Evolutionary conservation across 2,888 invertebrate genomes (phyloP), one percentile per base, ranked within the genome.

Genomic region (Drosophila ochracea): DNA sequence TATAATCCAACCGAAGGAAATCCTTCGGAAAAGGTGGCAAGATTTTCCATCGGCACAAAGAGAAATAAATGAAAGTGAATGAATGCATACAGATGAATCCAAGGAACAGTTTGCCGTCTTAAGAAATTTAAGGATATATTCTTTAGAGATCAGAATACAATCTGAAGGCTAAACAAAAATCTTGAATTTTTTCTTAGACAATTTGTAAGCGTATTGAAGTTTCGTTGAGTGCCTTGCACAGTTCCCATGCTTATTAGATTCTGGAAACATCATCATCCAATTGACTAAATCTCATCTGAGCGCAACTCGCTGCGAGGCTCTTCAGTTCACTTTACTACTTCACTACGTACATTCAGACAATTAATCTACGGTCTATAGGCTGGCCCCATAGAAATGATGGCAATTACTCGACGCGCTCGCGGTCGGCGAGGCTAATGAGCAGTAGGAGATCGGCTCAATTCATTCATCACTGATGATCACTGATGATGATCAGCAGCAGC

Each of bases 381-480:
- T 80, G 84, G 62, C 43, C 63, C 69, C 66, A 57, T 79, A 77
- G 82, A 86, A 85, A 87, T 87, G 67, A 86, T 80, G 84, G 85
- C 85, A 86, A 86, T 86, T 86, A 87, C 85, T 72, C 74, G 84
- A 80, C 76, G 84, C 72, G 85, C 84, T 85, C 82, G 76, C 69
- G 76, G 78, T 78, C 78, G 64, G 63, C 53, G 70, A 63, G 79
- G 68, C 78, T 79, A 79, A 79, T 79, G 79, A 80, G 74, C 70
- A 78, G 69, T 80, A 80, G 73, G 68, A 78, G 82, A 78, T 78
- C 79, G 78, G 73, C 85, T 85, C 85, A 85, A 86, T 86, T 86
- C 85, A 86, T 86, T 87, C 85, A 86, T 86, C 85, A 87, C 85
- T 83, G 79, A 86, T 84, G 73, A 75, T 80, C 79, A 74, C 75